phyloP scores from a whole-genome alignment of 2,113 vertebrate genomes.

The Apteryx owenii region DNA sequence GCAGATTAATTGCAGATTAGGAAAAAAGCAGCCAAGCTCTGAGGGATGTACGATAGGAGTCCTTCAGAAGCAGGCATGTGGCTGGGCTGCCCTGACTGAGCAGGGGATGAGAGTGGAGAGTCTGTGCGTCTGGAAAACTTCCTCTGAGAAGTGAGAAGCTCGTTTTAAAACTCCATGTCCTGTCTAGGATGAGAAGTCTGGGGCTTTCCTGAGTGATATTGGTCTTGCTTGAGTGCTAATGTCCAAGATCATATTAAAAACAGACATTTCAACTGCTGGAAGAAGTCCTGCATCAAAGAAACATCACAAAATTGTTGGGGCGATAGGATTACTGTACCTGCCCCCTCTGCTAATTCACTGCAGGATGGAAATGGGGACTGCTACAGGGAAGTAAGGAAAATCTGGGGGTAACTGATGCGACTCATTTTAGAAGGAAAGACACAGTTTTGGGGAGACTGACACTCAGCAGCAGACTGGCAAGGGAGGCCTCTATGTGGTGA shows the following conservation, averaged over 20 bases:
- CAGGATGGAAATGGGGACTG: background rate
- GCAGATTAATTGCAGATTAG: background rate
- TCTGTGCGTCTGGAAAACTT: background rate
- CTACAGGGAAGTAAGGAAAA: background rate
- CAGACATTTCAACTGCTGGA: background rate
- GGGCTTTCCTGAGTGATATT: background rate
- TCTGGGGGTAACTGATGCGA: background rate
- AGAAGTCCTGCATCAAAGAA: background rate
- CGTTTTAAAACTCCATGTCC: background rate
- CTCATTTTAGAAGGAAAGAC: background rate
- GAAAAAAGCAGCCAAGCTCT: background rate
- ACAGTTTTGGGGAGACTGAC: background rate
- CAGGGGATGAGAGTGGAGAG: accelerated
- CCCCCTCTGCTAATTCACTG: background rate
- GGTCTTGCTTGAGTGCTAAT: background rate
- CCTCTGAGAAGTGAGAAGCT: background rate
- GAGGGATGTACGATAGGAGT: background rate
- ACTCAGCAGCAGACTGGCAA: background rate
- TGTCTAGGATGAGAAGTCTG: background rate
- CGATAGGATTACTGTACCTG: background rate
- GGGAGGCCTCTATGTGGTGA: background rate
- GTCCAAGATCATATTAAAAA: background rate
- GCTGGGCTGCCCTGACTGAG: background rate
- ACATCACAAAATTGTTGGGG: background rate
- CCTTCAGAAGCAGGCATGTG: background rate